Base-by-base conservation (phyloP, 2,113 vertebrate species). In the Alaudala cheleensis region DNA sequence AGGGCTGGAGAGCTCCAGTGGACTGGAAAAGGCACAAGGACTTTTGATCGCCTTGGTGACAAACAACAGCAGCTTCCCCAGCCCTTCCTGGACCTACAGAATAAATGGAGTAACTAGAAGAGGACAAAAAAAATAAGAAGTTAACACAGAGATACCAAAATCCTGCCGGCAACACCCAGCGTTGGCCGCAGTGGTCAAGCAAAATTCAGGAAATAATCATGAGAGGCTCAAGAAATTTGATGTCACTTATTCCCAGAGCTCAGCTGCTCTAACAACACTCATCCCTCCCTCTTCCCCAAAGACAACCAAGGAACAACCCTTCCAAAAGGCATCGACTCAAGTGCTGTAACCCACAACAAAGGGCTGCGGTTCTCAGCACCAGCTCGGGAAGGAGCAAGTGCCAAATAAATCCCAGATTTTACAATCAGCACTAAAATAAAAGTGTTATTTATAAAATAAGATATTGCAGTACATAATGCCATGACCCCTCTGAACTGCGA, bases 391-490 rank as follows among this genome's bases (percentile, higher is more conserved):
- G 42, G 31, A 91, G 42, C 65, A 65, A 79, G 82, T 4, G 73
- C 83, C 90, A 95, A 96, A 93, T 33, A 81, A 93, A 96, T 62
- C 70, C 89, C 94, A 94, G 84, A 81, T 56, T 92, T 95, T 81
- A 94, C 89, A 62, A 85, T 91, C 88, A 81, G 93, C 84, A 82
- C 92, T 90, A 94, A 95, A 95, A 96, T 67, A 39, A 90, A 92
- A 92, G 69, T 22, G 91, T 92, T 96, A 95, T 95, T 95, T 96
- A 90, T 95, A 96, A 94, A 95, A 88, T 57, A 51, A 88, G 91
- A 54, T 84, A 78, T 49, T 73, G 56, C 56, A 86, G 96, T 53
- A 84, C 91, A 85, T 69, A 92, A 93, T 67, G 82, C 77, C 69
- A 57, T 60, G 92, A 97, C 96, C 96, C 90, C 64, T 42, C 28